A percentile compares a stretch with the other conserved stretches of the same genome.
These are phyloP conservation scores for Alaudala cheleensis DNA, from an alignment of 2,113 vertebrate genomes.

Conservation along the genomic window DNA sequence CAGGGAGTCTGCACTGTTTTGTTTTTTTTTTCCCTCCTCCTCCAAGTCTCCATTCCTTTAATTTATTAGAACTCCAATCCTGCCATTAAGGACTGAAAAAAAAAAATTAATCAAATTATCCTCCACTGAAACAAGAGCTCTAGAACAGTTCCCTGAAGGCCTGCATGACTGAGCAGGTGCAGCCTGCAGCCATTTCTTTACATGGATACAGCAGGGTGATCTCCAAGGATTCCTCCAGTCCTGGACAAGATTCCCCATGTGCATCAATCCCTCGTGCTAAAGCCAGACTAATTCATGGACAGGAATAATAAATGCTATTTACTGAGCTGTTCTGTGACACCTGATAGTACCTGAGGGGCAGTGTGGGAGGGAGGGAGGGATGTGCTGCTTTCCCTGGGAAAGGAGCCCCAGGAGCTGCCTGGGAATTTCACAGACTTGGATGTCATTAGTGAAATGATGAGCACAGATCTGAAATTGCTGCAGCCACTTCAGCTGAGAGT, in stretches of 20 bases:
- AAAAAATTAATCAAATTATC: conserved; percentile 32
- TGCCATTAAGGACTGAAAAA: conserved; percentile 2
- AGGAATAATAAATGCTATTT: background rate
- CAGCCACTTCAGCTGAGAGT: background rate
- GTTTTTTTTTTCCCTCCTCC: background rate
- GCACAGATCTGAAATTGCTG: background rate
- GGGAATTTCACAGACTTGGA: rapidly evolving
- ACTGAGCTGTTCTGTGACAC: background rate
- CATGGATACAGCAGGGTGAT: background rate
- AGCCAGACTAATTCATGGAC: background rate
- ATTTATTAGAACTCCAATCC: conserved; percentile 5
- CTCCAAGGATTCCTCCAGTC: background rate
- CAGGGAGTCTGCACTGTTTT: background rate
- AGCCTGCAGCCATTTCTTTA: conserved; percentile 39
- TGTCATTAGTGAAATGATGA: background rate
- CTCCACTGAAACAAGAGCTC: conserved; percentile 47
- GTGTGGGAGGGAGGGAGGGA: background rate
- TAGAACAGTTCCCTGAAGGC: conserved; percentile 6
- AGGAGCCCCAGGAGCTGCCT: background rate
- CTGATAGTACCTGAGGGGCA: background rate
- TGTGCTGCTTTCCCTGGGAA: background rate
- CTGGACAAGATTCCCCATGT: background rate
- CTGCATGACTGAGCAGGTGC: conserved; percentile 47
- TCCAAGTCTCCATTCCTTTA: background rate
- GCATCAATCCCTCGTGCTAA: background rate